These are phyloP conservation scores for Clarias pachynema DNA, from an alignment of 2,797 vertebrate species.

Conservation along the genomic window DNA sequence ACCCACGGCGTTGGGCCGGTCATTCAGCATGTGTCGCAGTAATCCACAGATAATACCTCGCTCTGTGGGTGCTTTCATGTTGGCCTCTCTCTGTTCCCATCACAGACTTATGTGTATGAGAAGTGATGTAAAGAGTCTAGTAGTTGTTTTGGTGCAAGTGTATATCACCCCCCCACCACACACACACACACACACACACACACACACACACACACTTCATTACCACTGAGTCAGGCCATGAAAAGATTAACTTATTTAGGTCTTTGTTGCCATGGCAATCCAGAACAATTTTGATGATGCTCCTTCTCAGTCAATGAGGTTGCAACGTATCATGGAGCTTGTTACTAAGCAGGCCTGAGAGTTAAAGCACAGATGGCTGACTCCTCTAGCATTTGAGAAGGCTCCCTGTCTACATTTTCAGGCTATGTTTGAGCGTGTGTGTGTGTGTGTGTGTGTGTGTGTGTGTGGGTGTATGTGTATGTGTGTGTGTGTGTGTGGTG, in stretches of 20 bases:
- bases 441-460: background rate
- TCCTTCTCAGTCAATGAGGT: constrained; percentile 79
- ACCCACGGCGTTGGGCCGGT: constrained; percentile 19
- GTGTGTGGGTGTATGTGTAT: background rate
- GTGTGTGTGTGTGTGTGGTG: constrained; percentile 1
- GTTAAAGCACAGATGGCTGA: constrained; percentile 78
- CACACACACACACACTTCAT: constrained; percentile 15
- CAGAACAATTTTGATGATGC: constrained; percentile 82
- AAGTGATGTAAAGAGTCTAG: constrained; percentile 20
- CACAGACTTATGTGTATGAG: constrained; percentile 35
- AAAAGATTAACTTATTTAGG: constrained; percentile 81
- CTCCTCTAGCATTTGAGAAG: constrained; percentile 65
- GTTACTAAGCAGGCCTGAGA: constrained; percentile 76
- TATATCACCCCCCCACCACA: background rate
- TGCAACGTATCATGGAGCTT: constrained; percentile 80
- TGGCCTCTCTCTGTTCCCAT: constrained; percentile 12
- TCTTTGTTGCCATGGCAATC: constrained; percentile 83
- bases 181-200: constrained; percentile 1
- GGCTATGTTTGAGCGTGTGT: background rate
- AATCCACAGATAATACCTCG: constrained; percentile 34
- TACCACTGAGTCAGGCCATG: constrained; percentile 69
- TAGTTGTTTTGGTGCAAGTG: constrained; percentile 9
- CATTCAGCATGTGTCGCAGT: constrained; percentile 26
- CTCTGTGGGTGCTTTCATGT: constrained; percentile 40
- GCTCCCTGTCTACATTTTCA: constrained; percentile 74